phyloP scores from a whole-genome alignment of 1,140 invertebrate species.

The Caenorhabditis brenneri region DNA sequence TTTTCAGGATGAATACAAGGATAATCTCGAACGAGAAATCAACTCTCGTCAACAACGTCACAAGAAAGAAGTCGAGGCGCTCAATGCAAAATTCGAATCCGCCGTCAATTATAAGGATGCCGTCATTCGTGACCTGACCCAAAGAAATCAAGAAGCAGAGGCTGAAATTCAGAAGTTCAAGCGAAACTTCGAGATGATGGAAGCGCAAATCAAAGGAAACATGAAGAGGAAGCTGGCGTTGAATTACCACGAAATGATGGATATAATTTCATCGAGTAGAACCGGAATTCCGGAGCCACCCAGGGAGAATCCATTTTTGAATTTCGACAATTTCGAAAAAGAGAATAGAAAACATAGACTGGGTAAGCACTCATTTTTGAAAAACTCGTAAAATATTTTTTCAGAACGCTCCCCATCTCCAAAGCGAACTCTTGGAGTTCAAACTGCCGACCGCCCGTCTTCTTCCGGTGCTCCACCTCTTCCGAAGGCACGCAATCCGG shows the following conservation, averaged over 20 bases:
- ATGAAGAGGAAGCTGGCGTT: neutral
- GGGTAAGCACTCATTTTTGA: too few relatives aligned
- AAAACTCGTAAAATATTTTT: neutral
- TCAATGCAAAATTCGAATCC: neutral
- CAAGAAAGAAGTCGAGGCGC: slow-evolving; percentile 19
- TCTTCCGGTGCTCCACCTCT: neutral
- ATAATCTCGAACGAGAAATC: neutral
- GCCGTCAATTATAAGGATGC: neutral
- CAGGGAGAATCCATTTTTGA: neutral
- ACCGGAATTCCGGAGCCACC: neutral
- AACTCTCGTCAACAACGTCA: neutral
- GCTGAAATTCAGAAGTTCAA: neutral
- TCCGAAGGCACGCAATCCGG: neutral
- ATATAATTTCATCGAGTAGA: neutral
- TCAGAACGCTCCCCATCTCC: neutral
- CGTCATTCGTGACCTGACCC: neutral
- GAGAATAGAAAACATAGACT: neutral
- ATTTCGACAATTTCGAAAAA: neutral
- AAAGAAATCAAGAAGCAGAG: neutral
- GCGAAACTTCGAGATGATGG: neutral
- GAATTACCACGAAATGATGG: neutral
- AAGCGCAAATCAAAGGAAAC: slow-evolving; percentile 6
- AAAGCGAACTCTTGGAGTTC: neutral
- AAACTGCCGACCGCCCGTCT: neutral
- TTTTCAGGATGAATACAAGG: neutral